Base-by-base conservation (phyloP, 2,113 vertebrate genomes). In the Ranitomeya variabilis region DNA sequence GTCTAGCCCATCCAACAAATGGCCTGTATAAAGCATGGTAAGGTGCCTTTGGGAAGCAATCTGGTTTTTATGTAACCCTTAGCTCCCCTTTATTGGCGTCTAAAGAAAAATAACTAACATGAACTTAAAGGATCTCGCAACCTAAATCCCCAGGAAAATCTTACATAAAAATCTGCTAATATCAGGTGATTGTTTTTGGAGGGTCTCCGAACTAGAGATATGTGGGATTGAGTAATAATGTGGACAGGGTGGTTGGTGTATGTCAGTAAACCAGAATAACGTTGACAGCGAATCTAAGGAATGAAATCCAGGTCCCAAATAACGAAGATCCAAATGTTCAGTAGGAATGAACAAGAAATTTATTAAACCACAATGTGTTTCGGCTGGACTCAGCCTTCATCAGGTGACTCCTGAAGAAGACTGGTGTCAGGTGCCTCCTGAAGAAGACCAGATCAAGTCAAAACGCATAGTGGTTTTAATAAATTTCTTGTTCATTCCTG, bases 1-100 rank as follows among this genome's bases (percentile, higher is more conserved):
- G 86, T 66, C 31, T 74, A 62, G 23, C 31, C 54, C 21, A 82
- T 76, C 57, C 80, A 45, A 51, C 74, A 88, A 88, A 88, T 88
- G 79, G 66, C 80, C 79, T 21, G 16, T 76, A 60, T 60, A 57
- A 83, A 11, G 59, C 19, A 73, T 18, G 69, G n/a, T n/a, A 82
- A 88, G 80, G 87, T 74, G 37, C 80, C 21, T 76, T 73, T 18
- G 3, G 59, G 26, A 52, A 51, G 45, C 77, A 45, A 55, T 55
- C 78, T 64, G 79, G 55, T 78, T 64, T 60, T 62, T 37, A 54
- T 64, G 26, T 80, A 80, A 11, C 13, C 86, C 54, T 67, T 23
- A 31, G 51, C 55, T 64, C 21, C 37, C 16, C 37, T 83, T 37
- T 13, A 13, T 9, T 45, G 37, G 37, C 37, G 5, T 45, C 37